Conservation (phyloP, 2,797 vertebrate species). For the Leucoraja ocellata region DNA sequence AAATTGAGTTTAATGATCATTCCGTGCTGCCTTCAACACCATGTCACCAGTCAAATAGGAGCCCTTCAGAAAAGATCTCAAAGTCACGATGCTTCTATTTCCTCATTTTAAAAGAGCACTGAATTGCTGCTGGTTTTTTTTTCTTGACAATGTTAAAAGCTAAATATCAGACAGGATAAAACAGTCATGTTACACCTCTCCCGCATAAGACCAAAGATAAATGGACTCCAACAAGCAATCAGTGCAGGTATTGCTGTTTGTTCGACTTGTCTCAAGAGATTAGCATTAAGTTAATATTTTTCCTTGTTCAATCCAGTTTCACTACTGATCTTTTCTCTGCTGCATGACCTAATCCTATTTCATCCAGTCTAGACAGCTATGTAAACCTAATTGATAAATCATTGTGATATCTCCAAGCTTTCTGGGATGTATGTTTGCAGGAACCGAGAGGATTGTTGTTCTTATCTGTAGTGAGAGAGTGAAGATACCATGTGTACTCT, state of each 20-base stretch:
- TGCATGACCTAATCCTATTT: neutral
- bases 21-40: neutral
- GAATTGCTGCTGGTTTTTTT: neutral
- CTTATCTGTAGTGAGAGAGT: neutral
- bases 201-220: neutral
- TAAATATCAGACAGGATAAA: neutral
- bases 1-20: neutral
- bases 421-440: neutral
- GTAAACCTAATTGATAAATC: conserved; percentile 24
- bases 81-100: neutral
- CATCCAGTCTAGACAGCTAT: conserved; percentile 7
- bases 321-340: neutral
- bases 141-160: neutral
- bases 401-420: neutral
- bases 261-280: neutral
- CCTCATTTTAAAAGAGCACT: neutral
- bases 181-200: neutral
- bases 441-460: neutral
- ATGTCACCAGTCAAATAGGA: conserved; percentile 1
- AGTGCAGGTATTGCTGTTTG: neutral
- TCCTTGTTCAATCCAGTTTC: neutral
- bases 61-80: neutral
- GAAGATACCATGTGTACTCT: neutral
- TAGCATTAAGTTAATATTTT: neutral
- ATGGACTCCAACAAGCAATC: neutral